A percentile compares a stretch with the other conserved stretches of the same genome.
Conservation (phyloP, 2,113 vertebrate genomes). For the Scomber japonicus region DNA sequence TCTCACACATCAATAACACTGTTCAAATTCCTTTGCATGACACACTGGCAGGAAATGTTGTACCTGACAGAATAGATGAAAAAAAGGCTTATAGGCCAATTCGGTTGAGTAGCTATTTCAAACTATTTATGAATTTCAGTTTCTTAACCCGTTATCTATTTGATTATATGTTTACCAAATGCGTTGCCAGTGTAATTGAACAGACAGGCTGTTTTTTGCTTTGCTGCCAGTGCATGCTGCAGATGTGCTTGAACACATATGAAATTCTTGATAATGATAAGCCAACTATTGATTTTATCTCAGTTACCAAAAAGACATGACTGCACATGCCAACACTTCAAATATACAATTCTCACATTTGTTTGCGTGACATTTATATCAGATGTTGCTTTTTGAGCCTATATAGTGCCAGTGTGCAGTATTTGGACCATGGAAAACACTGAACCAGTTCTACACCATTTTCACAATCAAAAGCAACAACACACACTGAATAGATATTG, state of each 20-base stretch:
- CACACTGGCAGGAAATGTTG: constrained; percentile 14
- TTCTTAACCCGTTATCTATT: neutral
- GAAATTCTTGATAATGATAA: neutral
- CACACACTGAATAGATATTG: neutral
- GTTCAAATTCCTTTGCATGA: constrained; percentile 58
- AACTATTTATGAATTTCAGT: neutral
- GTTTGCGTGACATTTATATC: no score
- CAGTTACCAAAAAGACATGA: neutral
- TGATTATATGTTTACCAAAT: constrained; percentile 33
- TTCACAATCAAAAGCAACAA: neutral
- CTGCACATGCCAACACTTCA: neutral
- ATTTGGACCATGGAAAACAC: no score
- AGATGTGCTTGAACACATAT: constrained; percentile 17
- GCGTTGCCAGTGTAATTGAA: constrained; percentile 15
- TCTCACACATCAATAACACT: constrained; percentile 55
- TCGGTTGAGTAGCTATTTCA: constrained; percentile 19
- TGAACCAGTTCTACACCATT: neutral
- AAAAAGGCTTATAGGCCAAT: neutral
- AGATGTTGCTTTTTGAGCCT: no score
- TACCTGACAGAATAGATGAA: constrained; percentile 42
- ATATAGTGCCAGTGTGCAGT: no score
- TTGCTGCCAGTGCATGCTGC: neutral
- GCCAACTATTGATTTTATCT: constrained; percentile 5
- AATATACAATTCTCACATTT: neutral
- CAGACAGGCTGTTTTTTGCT: neutral